Evolutionary conservation across 30 jellyfish, hydroid and myxozoan genomes (phyloP).

Genomic region (Hydractinia echinata): DNA sequence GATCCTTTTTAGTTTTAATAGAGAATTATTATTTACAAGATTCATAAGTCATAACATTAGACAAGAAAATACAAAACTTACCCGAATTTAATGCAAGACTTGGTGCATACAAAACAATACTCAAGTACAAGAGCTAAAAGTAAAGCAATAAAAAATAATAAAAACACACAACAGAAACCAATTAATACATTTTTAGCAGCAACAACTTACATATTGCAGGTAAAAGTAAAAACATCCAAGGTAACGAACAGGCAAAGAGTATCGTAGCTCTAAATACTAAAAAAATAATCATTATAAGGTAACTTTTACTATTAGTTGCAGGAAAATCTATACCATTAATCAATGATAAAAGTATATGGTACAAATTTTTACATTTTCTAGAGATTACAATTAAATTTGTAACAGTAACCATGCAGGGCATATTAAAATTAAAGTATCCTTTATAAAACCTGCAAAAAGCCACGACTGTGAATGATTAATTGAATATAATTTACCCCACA

Average conservation of each 20-base stretch:
- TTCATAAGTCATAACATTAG: neutral
- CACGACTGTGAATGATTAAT: too few species aligned
- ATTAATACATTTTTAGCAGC: neutral
- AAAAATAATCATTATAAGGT: neutral
- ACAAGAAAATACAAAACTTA: neutral
- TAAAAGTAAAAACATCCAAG: slow-evolving; percentile 48
- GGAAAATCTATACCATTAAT: too few species aligned
- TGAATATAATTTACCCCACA: too few species aligned
- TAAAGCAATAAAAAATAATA: neutral
- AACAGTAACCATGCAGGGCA: too few species aligned
- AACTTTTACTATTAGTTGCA: too few species aligned
- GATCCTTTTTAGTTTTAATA: too few species aligned
- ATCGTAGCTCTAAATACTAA: slow-evolving; percentile 55
- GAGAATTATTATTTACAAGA: too few species aligned
- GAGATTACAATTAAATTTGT: too few species aligned
- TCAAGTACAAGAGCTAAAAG: slow-evolving; percentile 44
- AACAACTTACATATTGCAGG: slow-evolving; percentile 48
- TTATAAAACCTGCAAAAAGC: too few species aligned
- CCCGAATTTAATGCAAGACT: slow-evolving; percentile 77
- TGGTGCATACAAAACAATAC: slow-evolving; percentile 64
- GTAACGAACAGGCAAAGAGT: slow-evolving; percentile 35
- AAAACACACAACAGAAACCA: neutral
- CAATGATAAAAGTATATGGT: too few species aligned
- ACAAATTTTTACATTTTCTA: too few species aligned
- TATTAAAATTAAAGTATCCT: too few species aligned